Conservation (phyloP, 2,797 vertebrate species). For the Rhyacichthys aspro region DNA sequence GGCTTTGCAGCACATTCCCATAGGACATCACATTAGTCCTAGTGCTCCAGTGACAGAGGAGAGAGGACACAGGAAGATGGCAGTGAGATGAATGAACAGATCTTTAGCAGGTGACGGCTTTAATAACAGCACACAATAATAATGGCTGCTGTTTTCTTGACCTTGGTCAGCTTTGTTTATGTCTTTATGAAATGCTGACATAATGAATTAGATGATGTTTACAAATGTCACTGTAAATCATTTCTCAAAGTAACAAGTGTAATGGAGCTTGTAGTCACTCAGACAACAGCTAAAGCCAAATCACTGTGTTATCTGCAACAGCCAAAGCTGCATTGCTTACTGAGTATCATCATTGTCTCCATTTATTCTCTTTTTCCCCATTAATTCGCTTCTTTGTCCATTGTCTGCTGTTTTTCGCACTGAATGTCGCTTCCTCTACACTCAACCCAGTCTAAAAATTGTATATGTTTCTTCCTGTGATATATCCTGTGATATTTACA, state of each 20-base stretch:
- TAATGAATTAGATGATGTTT: constrained; percentile 37
- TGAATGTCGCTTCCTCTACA: too few relatives aligned
- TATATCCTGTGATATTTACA: too few relatives aligned
- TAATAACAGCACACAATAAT: constrained; percentile 1
- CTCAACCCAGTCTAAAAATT: too few relatives aligned
- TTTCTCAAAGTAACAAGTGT: neutral
- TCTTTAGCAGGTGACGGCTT: neutral
- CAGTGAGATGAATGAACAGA: constrained; percentile 11
- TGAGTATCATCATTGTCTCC: constrained; percentile 33
- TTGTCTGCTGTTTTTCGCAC: too few relatives aligned
- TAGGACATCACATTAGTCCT: too few relatives aligned
- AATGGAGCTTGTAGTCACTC: constrained; percentile 16
- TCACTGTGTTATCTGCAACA: constrained; percentile 23
- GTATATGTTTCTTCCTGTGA: too few relatives aligned
- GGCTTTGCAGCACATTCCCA: too few relatives aligned
- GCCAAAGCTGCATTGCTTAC: constrained; percentile 24
- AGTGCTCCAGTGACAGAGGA: neutral
- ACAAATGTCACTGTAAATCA: constrained; percentile 31
- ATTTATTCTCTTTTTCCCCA: constrained; percentile 16
- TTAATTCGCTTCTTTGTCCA: neutral
- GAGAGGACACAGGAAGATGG: too few relatives aligned
- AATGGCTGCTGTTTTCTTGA: constrained; percentile 10
- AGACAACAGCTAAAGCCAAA: constrained; percentile 12
- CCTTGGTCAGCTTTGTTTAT: constrained; percentile 36
- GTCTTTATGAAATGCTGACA: constrained; percentile 5